A percentile compares a stretch with the other conserved stretches of the same genome.
These are phyloP conservation scores for Mastacembelus armatus DNA, from an alignment of 2,797 vertebrate species.

Conservation along the genomic window DNA sequence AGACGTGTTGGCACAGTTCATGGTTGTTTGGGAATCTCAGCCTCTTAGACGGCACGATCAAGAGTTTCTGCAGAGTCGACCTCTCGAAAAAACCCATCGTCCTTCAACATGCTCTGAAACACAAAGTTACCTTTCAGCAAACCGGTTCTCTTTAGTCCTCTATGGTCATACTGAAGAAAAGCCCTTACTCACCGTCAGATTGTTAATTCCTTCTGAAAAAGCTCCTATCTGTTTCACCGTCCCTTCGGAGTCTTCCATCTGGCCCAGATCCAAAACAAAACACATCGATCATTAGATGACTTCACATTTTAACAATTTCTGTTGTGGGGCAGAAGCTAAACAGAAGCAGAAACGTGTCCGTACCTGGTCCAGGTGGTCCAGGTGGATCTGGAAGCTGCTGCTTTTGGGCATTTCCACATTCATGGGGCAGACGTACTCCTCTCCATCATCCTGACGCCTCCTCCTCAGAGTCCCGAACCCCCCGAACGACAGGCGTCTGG, in stretches of 20 bases:
- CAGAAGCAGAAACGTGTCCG: too few relatives aligned
- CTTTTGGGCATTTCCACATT: constrained; percentile 89
- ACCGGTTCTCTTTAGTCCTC: too few relatives aligned
- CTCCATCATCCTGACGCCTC: constrained; percentile 91
- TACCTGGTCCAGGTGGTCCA: constrained; percentile 88
- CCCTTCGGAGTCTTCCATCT: constrained; percentile 97
- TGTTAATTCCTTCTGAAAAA: constrained; percentile 96
- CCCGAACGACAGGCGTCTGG: constrained; percentile 91
- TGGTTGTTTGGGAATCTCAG: neutral
- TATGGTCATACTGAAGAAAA: neutral
- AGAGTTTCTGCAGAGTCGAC: constrained; percentile 81
- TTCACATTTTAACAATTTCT: too few relatives aligned
- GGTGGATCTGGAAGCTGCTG: constrained; percentile 80
- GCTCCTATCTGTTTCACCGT: constrained; percentile 92
- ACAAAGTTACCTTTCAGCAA: too few relatives aligned
- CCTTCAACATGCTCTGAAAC: constrained; percentile 94
- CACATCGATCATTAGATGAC: too few relatives aligned
- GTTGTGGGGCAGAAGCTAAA: too few relatives aligned
- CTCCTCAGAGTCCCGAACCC: constrained; percentile 92
- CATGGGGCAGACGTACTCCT: constrained; percentile 95
- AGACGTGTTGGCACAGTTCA: constrained; percentile 32
- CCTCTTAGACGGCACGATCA: constrained; percentile 81
- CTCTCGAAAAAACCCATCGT: constrained; percentile 90
- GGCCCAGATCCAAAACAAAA: constrained; percentile 8
- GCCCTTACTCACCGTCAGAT: constrained; percentile 89